Conservation (phyloP, 1,140 invertebrate genomes). For the Frieseomelitta varia region DNA sequence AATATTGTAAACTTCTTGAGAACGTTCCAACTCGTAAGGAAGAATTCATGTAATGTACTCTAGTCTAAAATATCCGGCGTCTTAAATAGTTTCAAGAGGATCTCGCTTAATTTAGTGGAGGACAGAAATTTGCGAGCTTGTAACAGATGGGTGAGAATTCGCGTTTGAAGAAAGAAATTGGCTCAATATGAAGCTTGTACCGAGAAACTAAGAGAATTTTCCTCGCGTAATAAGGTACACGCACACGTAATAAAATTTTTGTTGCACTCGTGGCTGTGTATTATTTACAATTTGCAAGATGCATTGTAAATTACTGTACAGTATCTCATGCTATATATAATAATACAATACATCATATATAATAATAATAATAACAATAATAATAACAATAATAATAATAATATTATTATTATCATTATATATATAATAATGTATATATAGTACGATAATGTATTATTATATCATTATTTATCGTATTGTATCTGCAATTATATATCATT, state of each 20-base stretch:
- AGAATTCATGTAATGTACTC: not conserved
- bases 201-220: slow-evolving; percentile 3
- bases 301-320: too few relatives aligned
- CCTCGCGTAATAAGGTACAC: not conserved
- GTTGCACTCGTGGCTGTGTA: too few relatives aligned
- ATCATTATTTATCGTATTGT: too few relatives aligned
- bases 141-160: not conserved
- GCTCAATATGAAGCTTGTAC: not conserved
- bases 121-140: not conserved
- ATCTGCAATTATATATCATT: too few relatives aligned
- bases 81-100: slow-evolving; percentile 2
- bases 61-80: not conserved
- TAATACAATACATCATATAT: too few relatives aligned
- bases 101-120: not conserved
- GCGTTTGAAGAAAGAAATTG: slow-evolving; percentile 3
- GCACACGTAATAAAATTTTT: not conserved
- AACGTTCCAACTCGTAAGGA: not conserved
- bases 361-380: too few relatives aligned
- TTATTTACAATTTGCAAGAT: too few relatives aligned
- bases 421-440: too few relatives aligned
- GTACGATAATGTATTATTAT: too few relatives aligned
- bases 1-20: not conserved
- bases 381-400: too few relatives aligned
- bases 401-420: too few relatives aligned
- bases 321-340: too few relatives aligned